Evolutionary conservation across 1,140 invertebrate species (phyloP).

Genomic region (Ceratina japonica): DNA sequence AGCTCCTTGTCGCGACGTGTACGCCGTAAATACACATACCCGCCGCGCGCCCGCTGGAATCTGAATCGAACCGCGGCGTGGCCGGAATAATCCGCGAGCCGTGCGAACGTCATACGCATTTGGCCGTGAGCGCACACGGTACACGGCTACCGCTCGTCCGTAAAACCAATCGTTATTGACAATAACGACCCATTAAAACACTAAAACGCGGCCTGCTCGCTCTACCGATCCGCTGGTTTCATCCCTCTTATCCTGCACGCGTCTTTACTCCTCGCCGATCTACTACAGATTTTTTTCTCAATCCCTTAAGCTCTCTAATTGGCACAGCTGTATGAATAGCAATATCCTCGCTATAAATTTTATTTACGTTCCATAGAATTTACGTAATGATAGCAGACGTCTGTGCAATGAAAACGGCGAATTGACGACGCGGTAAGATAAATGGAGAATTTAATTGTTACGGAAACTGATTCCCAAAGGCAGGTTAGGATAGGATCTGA

Average conservation of each 20-base stretch:
- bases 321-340: no score
- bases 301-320: no score
- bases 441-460: neutral
- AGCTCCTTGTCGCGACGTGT: conserved; percentile 27
- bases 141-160: conserved; percentile 43
- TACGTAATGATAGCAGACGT: no score
- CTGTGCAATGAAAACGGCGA: no score
- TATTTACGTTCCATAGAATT: no score
- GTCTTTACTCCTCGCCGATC: conserved; percentile 17
- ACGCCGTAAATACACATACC: conserved; percentile 35
- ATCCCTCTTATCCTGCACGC: conserved; percentile 2
- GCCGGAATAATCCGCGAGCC: conserved; percentile 30
- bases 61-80: conserved; percentile 28
- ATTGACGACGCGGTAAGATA: no score
- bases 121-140: conserved; percentile 16
- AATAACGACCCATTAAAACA: conserved; percentile 65
- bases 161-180: conserved; percentile 68
- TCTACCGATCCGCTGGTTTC: neutral
- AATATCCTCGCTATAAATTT: no score
- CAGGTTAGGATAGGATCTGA: neutral
- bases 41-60: neutral
- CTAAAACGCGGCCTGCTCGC: conserved; percentile 39
- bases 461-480: neutral
- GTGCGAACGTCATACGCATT: conserved; percentile 44
- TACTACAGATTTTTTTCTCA: conserved; percentile 23